These are phyloP conservation scores for Menura novaehollandiae DNA, from an alignment of 2,113 vertebrate genomes.

Conservation along the genomic window DNA sequence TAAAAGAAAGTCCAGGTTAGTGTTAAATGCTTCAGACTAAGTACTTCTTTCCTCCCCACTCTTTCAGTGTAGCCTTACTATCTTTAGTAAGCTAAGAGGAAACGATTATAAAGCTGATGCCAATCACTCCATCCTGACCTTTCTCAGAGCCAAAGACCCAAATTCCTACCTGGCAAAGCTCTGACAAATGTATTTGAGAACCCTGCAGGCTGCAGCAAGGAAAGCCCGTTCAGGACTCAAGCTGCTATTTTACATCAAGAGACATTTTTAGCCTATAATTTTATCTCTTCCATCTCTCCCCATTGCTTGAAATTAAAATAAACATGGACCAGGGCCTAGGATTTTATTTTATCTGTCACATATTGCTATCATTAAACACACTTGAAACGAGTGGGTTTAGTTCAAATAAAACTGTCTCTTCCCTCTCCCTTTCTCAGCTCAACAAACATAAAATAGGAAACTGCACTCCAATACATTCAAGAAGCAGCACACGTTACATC, in stretches of 20 bases:
- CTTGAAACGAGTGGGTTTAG: constrained; percentile 72
- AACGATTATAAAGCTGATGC: neutral
- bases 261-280: constrained; percentile 43
- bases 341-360: constrained; percentile 75
- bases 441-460: constrained; percentile 64
- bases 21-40: neutral
- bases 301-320: constrained; percentile 68
- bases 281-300: constrained; percentile 29
- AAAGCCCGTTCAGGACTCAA: neutral
- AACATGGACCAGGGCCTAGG: constrained; percentile 66
- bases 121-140: neutral
- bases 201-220: neutral
- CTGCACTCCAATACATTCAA: constrained; percentile 53
- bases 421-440: constrained; percentile 37
- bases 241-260: constrained; percentile 5
- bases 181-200: neutral
- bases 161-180: neutral
- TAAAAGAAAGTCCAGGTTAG: neutral
- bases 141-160: neutral
- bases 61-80: neutral
- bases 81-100: neutral
- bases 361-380: constrained; percentile 73
- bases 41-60: neutral
- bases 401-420: constrained; percentile 73
- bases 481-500: constrained; percentile 49